Base-by-base conservation (phyloP, 2,113 vertebrate species). In the Pheucticus melanocephalus region DNA sequence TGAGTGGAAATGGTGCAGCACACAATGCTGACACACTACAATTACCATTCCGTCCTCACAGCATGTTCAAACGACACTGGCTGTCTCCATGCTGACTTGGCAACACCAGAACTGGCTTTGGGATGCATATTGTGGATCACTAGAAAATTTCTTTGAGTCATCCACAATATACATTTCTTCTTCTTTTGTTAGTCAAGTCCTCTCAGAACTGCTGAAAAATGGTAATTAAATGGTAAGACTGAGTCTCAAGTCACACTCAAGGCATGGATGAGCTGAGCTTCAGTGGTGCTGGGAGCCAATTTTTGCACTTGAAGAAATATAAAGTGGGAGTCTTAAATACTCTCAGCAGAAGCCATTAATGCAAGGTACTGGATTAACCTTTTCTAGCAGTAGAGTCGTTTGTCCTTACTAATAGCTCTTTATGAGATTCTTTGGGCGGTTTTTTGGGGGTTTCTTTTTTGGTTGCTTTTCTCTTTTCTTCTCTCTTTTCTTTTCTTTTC, bases 21-120 rank as follows among this genome's bases (percentile, higher is more conserved):
- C 82, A 90, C 96, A 95, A 88, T 87, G 61, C 7, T 79, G 92
- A 75, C 96, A 73, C 15, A 45, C 97, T 98, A 68, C 47, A 86
- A 82, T 60, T 59, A 75, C 85, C 0, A 2, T 53, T 64, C 30
- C 0, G 5, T 80, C 76, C 78, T 88, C 51, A 11, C 44, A 63
- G 83, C 92, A 0, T 28, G 40, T 86, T 83, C 75, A 77, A 54
- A 95, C 21, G 21, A 23, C 3, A 3, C 68, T 47, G 79, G 18
- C 40, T 59, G 8, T 66, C 57, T 83, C 79, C 8, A 30, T 19
- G 85, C 85, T 92, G 84, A 88, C 61, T 69, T 81, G 90, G 88
- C 79, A 90, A 31, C 53, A 12, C 45, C 81, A 50, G 15, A 82
- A 57, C 61, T n/a, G 84, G 81, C 57, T 72, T 54, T 82, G 61